Evolutionary conservation across 2,113 vertebrate species (phyloP), one percentile per base, ranked within the genome.

Genomic region (Tupaia chinensis): DNA sequence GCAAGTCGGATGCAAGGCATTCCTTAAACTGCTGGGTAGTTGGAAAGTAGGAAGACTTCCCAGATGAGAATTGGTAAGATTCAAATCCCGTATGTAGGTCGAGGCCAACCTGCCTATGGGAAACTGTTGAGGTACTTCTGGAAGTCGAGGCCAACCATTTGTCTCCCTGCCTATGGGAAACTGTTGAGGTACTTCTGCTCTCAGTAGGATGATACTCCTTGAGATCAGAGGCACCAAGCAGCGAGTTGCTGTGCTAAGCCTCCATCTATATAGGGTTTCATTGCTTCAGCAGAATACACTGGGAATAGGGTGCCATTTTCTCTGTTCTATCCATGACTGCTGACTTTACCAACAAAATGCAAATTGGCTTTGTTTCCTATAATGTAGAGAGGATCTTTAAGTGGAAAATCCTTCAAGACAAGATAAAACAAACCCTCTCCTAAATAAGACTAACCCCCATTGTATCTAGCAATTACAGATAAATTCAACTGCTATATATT

Each of bases 191-290:
- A 56, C 44, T 78, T 61, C 63, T 91, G 65, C 14, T 89, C 53
- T 54, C 20, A 81, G 0, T 0, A 4, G 22, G 61, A 32, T 29
- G 44, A 23, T 11, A 20, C n/a, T 16, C 23, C 66, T 81, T 15
- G 32, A 56, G 0, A 27, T 23, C 25, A 19, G 68, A 61, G 17
- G 3, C 14, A 53, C 16, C 32, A 65, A 22, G 74, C 20, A 32
- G 25, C 58, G n/a, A 81, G 63, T 23, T n/a, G 74, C 34, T 53
- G 32, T 2, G 61, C 56, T 7, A 16, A 72, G 14, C 25, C 19
- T 12, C 25, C 1, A 1, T 70, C 3, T 11, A 44, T 34, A 23
- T 8, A 1, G 58, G 20, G 3, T 19, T 19, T 9, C 15, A 54
- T 1, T 9, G n/a, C 15, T 17, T 15, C 66, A 53, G 34, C 22